Evolutionary conservation across 1,140 invertebrate genomes (phyloP).

Genomic region (Zaprionus gabonicus): DNA sequence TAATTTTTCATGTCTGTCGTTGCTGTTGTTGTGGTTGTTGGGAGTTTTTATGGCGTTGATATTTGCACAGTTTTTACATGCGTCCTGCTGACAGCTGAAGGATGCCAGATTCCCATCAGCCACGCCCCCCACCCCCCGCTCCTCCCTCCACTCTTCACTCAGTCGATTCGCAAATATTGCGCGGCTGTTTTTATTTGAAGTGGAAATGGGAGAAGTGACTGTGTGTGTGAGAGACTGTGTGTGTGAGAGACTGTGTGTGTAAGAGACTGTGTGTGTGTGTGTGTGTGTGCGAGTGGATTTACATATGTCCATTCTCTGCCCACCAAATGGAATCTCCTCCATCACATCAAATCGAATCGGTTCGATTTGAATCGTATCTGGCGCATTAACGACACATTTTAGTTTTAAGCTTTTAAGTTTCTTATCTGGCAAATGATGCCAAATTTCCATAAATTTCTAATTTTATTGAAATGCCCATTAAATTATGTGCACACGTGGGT

Average conservation of each 20-base stretch:
- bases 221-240: not conserved
- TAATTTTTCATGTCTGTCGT: slow-evolving; percentile 74
- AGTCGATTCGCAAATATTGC: slow-evolving; percentile 26
- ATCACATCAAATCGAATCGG: slow-evolving; percentile 25
- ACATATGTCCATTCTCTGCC: slow-evolving; percentile 26
- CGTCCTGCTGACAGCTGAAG: slow-evolving; percentile 49
- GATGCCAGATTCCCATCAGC: slow-evolving; percentile 43
- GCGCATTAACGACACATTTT: slow-evolving; percentile 80
- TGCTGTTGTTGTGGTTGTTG: slow-evolving; percentile 10
- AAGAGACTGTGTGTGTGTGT: not conserved
- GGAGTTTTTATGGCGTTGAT: slow-evolving; percentile 43
- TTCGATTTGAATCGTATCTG: slow-evolving; percentile 44
- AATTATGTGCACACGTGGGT: slow-evolving; percentile 30
- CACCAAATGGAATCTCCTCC: no score
- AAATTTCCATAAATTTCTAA: slow-evolving; percentile 82
- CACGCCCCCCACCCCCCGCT: not conserved
- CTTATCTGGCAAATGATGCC: slow-evolving; percentile 65
- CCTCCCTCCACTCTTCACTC: no score
- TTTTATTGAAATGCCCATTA: slow-evolving; percentile 76
- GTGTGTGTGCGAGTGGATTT: slow-evolving; percentile 4
- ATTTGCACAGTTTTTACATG: slow-evolving; percentile 67
- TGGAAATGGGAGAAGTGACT: slow-evolving; percentile 1
- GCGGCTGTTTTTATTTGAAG: slow-evolving; percentile 15
- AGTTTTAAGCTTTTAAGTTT: slow-evolving; percentile 80
- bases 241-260: not conserved